Percentiles rank a stretch among this genome's conserved stretches.
These are phyloP conservation scores for Empidonax traillii DNA, from an alignment of 2,113 vertebrate genomes.

Conservation along the genomic window DNA sequence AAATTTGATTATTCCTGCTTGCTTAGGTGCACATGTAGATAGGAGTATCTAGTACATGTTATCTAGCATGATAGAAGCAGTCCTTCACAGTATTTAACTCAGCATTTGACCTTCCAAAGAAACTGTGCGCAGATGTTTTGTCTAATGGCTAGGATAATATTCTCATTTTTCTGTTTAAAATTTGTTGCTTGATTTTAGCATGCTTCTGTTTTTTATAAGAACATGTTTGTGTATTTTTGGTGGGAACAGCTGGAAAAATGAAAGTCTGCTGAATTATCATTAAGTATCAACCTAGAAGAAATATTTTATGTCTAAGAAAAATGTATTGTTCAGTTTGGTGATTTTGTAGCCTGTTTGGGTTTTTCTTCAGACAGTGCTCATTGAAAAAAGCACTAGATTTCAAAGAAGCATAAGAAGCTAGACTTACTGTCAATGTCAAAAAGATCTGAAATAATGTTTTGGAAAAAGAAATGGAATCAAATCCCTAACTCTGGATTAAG, in stretches of 20 bases:
- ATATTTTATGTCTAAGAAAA: background rate
- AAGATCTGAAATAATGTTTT: background rate
- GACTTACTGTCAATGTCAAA: background rate
- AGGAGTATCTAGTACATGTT: background rate
- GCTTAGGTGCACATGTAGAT: background rate
- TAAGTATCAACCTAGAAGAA: background rate
- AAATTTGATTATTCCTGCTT: constrained; percentile 14
- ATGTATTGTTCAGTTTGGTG: background rate
- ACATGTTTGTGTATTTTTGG: background rate
- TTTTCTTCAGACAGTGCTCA: fast-evolving
- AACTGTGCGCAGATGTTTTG: background rate
- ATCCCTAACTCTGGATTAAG: background rate
- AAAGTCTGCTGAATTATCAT: background rate
- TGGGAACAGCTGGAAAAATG: background rate
- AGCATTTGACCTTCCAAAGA: background rate
- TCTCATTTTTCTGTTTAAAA: background rate
- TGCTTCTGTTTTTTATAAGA: background rate
- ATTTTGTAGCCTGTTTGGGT: background rate
- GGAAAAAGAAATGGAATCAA: background rate
- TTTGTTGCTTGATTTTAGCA: background rate
- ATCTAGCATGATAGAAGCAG: background rate
- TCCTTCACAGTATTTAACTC: constrained; percentile 6
- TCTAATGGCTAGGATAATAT: background rate
- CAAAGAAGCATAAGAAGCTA: background rate
- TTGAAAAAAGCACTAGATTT: background rate